Conservation (phyloP, 2,113 vertebrate genomes). For the Numenius arquata region DNA sequence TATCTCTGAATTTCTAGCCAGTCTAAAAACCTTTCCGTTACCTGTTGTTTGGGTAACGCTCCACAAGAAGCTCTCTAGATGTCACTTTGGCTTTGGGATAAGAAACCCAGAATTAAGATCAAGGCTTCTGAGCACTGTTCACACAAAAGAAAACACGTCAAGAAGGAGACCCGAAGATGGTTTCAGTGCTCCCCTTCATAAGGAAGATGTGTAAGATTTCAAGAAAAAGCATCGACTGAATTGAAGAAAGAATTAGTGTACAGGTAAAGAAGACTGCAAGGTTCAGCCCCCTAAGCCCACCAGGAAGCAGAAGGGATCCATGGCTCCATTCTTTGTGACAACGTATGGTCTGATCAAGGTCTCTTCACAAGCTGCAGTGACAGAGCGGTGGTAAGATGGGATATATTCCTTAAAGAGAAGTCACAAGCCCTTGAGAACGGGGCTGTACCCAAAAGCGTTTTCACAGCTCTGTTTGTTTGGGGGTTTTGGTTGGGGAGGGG, state of each 20-base stretch:
- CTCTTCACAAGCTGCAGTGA: conserved; percentile 55
- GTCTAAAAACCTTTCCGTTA: conserved; percentile 59
- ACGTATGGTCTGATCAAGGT: conserved; percentile 30
- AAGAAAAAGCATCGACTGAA: neutral
- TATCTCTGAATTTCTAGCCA: conserved; percentile 67
- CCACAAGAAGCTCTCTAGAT: conserved; percentile 58
- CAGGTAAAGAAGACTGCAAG: conserved; percentile 40
- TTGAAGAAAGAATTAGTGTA: neutral
- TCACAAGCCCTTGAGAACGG: conserved; percentile 44
- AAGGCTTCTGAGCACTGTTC: conserved; percentile 25
- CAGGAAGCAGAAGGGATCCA: neutral
- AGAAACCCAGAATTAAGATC: conserved; percentile 49
- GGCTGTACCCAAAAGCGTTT: conserved; percentile 44
- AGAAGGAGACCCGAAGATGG: neutral
- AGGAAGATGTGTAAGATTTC: conserved; percentile 28
- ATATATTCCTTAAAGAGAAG: conserved; percentile 68
- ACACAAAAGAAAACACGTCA: neutral
- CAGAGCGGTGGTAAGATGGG: conserved; percentile 63
- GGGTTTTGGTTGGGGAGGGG: neutral
- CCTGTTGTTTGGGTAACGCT: conserved; percentile 52
- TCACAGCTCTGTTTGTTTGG: neutral
- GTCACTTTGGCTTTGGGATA: conserved; percentile 55
- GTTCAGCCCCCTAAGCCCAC: neutral
- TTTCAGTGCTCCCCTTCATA: neutral
- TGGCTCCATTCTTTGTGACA: conserved; percentile 40